Base-by-base conservation (phyloP, 1,140 invertebrate species). In the Caenorhabditis brenneri region DNA sequence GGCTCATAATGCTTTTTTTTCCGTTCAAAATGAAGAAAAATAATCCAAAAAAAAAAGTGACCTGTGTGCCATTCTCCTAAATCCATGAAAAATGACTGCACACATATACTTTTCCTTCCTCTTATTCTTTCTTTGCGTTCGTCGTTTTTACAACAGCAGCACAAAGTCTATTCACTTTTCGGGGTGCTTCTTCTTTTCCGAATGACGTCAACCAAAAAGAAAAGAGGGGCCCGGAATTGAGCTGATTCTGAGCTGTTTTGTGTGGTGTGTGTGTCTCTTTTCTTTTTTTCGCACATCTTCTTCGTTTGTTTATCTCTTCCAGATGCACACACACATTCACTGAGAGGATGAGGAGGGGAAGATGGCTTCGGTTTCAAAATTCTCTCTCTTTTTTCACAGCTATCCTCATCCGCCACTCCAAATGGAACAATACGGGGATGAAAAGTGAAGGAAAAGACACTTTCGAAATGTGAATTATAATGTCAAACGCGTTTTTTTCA, bases 161-260 rank as follows among this genome's bases (percentile, higher is more conserved):
- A 33, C 31, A 42, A 12, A 74, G 12, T 46, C 65, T 42, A 46
- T 74, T 46, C 65, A 15, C 31, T 58, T 58, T 58, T 29, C 39
- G 39, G 12, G n/a, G n/a, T n/a, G n/a, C 49, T 51, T 51, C 49
- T 51, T n/a, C 53, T 55, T 27, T 55, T 55, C 24, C 22, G 5
- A 7, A 10, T 27, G 12, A 10, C 27, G 12, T 27, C 53, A 10
- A 6, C 12, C 39, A 5, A 42, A 6, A 6, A 6, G 24, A 29
- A 74, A 74, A 42, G 65, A 74, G 36, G n/a, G 65, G 36, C 36
- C 65, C 58, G 36, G 58, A 74, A 74, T 74, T 74, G 65, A 74
- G 65, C 65, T 74, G 65, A 74, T 74, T 74, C 36, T 74, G 65
- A 74, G 65, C 65, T 74, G 36, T 74, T 42, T 12, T 74, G 65